Conservation (phyloP, 2,888 invertebrate genomes). For the Graphium colonna region DNA sequence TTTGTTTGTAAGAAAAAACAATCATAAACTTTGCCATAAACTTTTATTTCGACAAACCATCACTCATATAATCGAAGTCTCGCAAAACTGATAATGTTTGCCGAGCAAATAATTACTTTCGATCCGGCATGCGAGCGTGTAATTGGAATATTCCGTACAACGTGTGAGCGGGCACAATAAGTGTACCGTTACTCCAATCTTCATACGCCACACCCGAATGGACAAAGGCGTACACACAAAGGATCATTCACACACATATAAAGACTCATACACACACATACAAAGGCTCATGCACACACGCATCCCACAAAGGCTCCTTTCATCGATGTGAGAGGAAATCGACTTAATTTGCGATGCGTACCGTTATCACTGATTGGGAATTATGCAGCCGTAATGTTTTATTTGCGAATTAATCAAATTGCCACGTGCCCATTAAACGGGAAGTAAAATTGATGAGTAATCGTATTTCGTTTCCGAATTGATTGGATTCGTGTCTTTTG, state of each 20-base stretch:
- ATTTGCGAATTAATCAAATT: slow-evolving; percentile 12
- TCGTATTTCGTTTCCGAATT: neutral
- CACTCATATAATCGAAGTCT: too few relatives aligned
- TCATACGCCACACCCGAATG: slow-evolving; percentile 9
- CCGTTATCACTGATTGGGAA: slow-evolving; percentile 22
- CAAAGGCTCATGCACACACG: too few relatives aligned
- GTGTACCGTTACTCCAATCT: slow-evolving; percentile 22
- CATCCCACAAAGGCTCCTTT: slow-evolving; percentile 22
- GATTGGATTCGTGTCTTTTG: neutral
- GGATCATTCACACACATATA: too few relatives aligned
- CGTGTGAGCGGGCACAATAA: slow-evolving; percentile 10
- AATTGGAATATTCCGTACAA: neutral
- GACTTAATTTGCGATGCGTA: slow-evolving; percentile 20
- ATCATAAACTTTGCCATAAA: too few relatives aligned
- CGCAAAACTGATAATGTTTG: too few relatives aligned
- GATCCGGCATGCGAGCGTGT: too few relatives aligned
- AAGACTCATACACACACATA: too few relatives aligned
- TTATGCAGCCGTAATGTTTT: slow-evolving; percentile 11
- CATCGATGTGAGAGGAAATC: slow-evolving; percentile 21
- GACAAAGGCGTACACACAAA: slow-evolving; percentile 14
- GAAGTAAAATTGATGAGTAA: neutral
- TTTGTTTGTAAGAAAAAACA: too few relatives aligned
- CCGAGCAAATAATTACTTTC: too few relatives aligned
- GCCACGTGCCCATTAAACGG: neutral
- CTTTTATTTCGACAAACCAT: too few relatives aligned